These are phyloP conservation scores for Mormyrus hasselquistii DNA, from an alignment of 2,797 vertebrate species.

Conservation along the genomic window DNA sequence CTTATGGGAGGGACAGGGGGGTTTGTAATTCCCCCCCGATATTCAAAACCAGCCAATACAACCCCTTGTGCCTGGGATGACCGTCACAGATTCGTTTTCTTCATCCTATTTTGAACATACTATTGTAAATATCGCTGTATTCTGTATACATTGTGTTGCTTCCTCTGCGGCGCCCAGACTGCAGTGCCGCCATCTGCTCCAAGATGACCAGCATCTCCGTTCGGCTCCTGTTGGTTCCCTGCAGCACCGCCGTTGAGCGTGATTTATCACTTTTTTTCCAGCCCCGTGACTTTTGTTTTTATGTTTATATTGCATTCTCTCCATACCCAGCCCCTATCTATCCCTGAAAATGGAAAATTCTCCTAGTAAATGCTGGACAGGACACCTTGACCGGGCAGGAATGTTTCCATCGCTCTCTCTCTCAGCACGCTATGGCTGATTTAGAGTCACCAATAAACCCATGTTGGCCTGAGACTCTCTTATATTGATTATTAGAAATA, in stretches of 20 bases:
- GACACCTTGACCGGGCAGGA: neutral
- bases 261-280: neutral
- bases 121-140: neutral
- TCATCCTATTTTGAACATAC: neutral
- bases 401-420: neutral
- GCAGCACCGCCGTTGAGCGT: neutral
- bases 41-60: neutral
- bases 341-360: neutral
- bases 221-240: neutral
- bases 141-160: neutral
- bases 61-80: neutral
- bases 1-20: neutral
- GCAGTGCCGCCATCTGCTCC: neutral
- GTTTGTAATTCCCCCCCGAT: neutral
- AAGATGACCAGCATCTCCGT: neutral
- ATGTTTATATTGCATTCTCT: slow-evolving; percentile 9
- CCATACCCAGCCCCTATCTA: neutral
- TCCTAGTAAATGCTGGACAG: neutral
- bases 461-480: neutral
- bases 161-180: neutral
- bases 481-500: slow-evolving; percentile 5
- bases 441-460: neutral
- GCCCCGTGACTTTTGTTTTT: neutral
- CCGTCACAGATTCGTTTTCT: too few species aligned
- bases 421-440: neutral